Conservation (phyloP, 2,888 invertebrate genomes). For the Amphipoea lucens region DNA sequence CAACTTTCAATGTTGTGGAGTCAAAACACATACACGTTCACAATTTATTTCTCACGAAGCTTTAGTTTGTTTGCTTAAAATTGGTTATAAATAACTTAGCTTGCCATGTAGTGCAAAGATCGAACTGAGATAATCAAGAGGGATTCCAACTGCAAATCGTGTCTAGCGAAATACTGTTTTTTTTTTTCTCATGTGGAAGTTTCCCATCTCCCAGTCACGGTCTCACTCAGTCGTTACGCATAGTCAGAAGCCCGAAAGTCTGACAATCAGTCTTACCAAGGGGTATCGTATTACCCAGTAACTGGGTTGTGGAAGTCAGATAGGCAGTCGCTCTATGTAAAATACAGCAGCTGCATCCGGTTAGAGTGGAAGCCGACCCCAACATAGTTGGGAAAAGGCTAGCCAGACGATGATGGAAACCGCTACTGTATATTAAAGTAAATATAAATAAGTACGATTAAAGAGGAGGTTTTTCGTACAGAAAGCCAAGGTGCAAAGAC, state of each 20-base stretch:
- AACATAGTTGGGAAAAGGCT: background rate
- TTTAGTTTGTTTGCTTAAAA: conserved; percentile 45
- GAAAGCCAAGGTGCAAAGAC: background rate
- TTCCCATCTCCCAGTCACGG: background rate
- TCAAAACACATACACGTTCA: conserved; percentile 47
- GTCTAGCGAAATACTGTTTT: too few relatives aligned
- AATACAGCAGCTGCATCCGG: background rate
- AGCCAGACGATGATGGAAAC: background rate
- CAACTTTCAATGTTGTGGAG: conserved; percentile 33
- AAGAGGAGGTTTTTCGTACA: background rate
- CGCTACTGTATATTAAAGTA: background rate
- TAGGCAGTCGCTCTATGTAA: background rate
- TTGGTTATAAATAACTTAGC: conserved; percentile 35
- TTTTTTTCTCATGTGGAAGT: background rate
- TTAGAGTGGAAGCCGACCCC: background rate
- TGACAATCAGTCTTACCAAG: background rate
- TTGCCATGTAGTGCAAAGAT: conserved; percentile 2
- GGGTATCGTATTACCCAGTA: background rate
- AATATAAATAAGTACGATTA: background rate
- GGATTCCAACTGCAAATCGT: background rate
- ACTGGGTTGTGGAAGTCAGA: background rate
- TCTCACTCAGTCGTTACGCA: background rate
- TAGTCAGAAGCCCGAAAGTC: background rate
- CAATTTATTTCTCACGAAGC: conserved; percentile 54
- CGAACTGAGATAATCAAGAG: background rate